Percentiles rank a stretch among this genome's conserved stretches.
Conservation (phyloP, 2,797 vertebrate genomes). For the Phylloscopus collybita region DNA sequence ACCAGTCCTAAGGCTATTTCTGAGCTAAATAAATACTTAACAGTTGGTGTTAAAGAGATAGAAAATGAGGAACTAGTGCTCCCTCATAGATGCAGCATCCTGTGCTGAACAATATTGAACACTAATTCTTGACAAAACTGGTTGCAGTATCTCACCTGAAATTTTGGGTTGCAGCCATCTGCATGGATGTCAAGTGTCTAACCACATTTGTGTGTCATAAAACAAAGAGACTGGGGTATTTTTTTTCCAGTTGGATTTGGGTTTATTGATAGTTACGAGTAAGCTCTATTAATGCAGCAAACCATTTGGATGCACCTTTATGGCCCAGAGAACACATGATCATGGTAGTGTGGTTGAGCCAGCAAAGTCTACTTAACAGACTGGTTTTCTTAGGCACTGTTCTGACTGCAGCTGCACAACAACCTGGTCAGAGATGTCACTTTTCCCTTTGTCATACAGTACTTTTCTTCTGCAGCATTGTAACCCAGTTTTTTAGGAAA, state of each 20-base stretch:
- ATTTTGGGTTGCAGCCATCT: not conserved
- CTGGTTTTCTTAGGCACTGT: not conserved
- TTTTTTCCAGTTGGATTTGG: not conserved
- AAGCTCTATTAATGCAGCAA: not conserved
- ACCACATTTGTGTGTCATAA: not conserved
- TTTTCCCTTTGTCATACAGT: not conserved
- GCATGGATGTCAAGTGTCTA: not conserved
- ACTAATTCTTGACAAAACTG: not conserved
- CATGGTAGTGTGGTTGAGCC: not conserved
- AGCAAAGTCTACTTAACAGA: not conserved
- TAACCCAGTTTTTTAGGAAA: not conserved
- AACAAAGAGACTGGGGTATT: not conserved
- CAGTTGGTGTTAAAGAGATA: not conserved
- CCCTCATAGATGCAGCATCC: not conserved
- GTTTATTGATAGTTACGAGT: not conserved
- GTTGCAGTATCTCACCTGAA: not conserved
- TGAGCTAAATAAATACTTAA: not conserved
- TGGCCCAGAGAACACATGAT: not conserved
- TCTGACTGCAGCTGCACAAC: not conserved
- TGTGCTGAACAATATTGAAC: not conserved
- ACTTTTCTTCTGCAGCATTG: not conserved
- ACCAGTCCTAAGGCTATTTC: not conserved
- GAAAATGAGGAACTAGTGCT: not conserved
- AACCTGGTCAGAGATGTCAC: not conserved
- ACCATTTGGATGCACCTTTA: not conserved